Percentiles rank a stretch among this genome's conserved stretches.
Conservation (phyloP, 1,140 invertebrate species). For the Notospermus geniculatus region DNA sequence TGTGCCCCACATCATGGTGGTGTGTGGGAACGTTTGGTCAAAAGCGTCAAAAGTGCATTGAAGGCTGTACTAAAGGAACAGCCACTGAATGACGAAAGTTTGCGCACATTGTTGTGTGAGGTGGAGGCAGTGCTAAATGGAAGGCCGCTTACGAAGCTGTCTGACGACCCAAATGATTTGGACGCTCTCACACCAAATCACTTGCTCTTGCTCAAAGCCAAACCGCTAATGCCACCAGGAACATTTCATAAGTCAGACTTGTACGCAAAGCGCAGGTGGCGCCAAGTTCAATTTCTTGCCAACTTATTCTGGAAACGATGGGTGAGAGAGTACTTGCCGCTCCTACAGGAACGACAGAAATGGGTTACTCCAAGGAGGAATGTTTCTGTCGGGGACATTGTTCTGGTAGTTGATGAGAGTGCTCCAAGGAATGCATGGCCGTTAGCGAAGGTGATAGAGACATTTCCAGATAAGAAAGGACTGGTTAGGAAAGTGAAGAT, state of each 20-base stretch:
- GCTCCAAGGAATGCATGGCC: slow-evolving; percentile 19
- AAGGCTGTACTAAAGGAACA: slow-evolving; percentile 8
- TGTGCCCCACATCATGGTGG: slow-evolving; percentile 19
- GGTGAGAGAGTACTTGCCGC: slow-evolving; percentile 20
- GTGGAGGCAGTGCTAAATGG: too few relatives aligned
- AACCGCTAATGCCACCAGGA: slow-evolving; percentile 13
- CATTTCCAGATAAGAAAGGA: slow-evolving; percentile 24
- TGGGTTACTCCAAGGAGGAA: slow-evolving; percentile 20
- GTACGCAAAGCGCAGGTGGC: slow-evolving; percentile 12
- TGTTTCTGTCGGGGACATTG: slow-evolving; percentile 26
- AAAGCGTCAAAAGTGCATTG: not conserved
- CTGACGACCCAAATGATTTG: slow-evolving; percentile 10
- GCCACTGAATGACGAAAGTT: slow-evolving; percentile 11
- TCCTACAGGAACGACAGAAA: slow-evolving; percentile 19
- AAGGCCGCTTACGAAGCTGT: slow-evolving; percentile 12
- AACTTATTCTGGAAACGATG: slow-evolving; percentile 30
- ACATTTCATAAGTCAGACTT: slow-evolving; percentile 16
- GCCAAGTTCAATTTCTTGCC: too few relatives aligned
- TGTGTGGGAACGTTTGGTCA: slow-evolving; percentile 21
- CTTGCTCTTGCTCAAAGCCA: slow-evolving; percentile 9
- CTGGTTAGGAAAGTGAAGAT: slow-evolving; percentile 26
- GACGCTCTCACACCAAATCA: slow-evolving; percentile 10
- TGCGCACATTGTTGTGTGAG: slow-evolving; percentile 11
- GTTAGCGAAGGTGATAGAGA: slow-evolving; percentile 22
- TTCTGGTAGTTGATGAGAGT: slow-evolving; percentile 19